Base-by-base conservation (phyloP, 1,140 invertebrate species). In the Orchesella cincta region DNA sequence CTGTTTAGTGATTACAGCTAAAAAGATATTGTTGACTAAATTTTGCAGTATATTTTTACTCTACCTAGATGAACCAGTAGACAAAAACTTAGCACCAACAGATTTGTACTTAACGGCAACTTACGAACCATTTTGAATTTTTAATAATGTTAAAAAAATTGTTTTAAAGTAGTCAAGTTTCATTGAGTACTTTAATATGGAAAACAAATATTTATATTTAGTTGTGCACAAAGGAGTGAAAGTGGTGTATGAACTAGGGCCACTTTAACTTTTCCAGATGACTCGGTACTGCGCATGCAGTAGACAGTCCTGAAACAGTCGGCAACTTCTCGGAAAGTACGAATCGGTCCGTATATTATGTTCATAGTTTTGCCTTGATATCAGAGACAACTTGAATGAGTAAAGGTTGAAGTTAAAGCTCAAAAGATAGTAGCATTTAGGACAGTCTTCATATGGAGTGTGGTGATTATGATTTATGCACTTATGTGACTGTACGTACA, bases 31-130 rank as follows among this genome's bases (percentile, higher is more conserved):
- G 14, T 33, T 62, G 20, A 76, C 34, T 23, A 52, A 70, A 20
- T 31, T 26, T 1, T 70, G 31, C 54, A 76, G 36, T 64, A 29
- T 26, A 14, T 35, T 29, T 20, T 36, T 5, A 64, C 33, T 71
- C n/a, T 67, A 67, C 62, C 62, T 67, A 67, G 33, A 33, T 67
- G 31, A 5, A 67, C 23, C n/a, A 67, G 31, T 31, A 67, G n/a
- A 33, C 62, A 8, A 33, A 29, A 67, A 12, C 1, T 14, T 14
- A 67, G 23, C 8, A 67, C 33, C 31, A 67, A 18, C 8, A 67
- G 33, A 33, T 67, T 67, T 67, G 62, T 67, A 67, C 62, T 67
- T 8, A 29, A 67, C 12, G 29, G 26, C 23, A 29, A 33, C 29
- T 67, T 67, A n/a, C 14, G 8, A 18, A 23, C 5, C 54, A 57